Conservation (phyloP, 2,113 vertebrate genomes). For the Oostethus manadensis region DNA sequence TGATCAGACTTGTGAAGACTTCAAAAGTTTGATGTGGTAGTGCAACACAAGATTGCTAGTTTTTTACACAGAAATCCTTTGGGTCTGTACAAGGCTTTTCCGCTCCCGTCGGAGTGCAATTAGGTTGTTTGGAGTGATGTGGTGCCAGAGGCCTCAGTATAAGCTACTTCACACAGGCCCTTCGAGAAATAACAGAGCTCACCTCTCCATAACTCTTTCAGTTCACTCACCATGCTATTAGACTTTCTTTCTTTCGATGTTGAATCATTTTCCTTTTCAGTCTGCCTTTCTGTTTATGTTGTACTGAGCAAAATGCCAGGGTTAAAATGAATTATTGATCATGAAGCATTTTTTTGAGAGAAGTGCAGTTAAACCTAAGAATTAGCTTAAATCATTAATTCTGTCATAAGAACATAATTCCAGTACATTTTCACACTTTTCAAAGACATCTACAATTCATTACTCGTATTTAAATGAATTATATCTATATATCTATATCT, state of each 20-base stretch:
- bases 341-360: constrained; percentile 42
- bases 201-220: constrained; percentile 53
- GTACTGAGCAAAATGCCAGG: constrained; percentile 61
- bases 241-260: constrained; percentile 13
- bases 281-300: constrained; percentile 37
- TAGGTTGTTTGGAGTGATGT: constrained; percentile 69
- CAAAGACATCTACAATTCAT: too few relatives aligned
- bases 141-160: constrained; percentile 67
- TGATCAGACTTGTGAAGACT: constrained; percentile 37
- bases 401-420: too few relatives aligned
- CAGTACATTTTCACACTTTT: too few relatives aligned
- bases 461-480: too few relatives aligned
- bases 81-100: constrained; percentile 55
- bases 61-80: constrained; percentile 54
- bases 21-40: constrained; percentile 48
- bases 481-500: too few relatives aligned
- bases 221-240: constrained; percentile 26
- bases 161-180: constrained; percentile 62
- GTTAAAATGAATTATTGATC: constrained; percentile 70
- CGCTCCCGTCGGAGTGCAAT: constrained; percentile 66
- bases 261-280: neutral
- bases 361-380: constrained; percentile 44
- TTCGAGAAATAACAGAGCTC: constrained; percentile 64
- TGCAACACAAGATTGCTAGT: constrained; percentile 35
- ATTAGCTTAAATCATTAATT: neutral